Evolutionary conservation across 2,888 invertebrate genomes (phyloP).

Genomic region (Drosophila pseudotalamancana): DNA sequence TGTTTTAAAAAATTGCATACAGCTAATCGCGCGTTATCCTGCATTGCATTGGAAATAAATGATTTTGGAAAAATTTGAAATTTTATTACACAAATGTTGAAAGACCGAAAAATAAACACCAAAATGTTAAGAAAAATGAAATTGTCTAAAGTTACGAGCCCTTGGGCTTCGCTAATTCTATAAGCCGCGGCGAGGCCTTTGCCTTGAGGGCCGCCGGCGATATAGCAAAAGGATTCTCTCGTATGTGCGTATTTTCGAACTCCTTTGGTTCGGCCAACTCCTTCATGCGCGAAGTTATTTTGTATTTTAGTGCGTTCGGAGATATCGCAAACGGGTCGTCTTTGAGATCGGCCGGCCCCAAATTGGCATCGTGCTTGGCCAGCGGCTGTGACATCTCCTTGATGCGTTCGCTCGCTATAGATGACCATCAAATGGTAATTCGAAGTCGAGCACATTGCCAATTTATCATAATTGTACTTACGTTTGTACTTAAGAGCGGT

Average conservation of each 20-base stretch:
- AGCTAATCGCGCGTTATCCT: too few species aligned
- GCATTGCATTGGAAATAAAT: background rate
- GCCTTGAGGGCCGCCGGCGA: conserved; percentile 85
- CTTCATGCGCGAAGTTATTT: conserved; percentile 83
- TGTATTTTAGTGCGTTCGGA: conserved; percentile 85
- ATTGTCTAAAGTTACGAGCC: conserved; percentile 33
- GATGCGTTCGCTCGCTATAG: conserved; percentile 70
- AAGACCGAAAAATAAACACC: conserved; percentile 23
- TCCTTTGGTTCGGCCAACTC: conserved; percentile 85
- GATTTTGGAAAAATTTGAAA: background rate
- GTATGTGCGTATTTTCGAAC: conserved; percentile 83
- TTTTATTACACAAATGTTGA: conserved; percentile 16
- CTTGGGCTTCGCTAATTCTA: conserved; percentile 85
- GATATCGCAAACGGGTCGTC: conserved; percentile 85
- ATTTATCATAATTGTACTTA: conserved; percentile 23
- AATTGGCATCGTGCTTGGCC: conserved; percentile 68
- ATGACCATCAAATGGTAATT: background rate
- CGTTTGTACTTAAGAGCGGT: conserved; percentile 70
- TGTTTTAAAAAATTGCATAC: too few species aligned
- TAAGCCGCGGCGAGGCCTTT: conserved; percentile 84
- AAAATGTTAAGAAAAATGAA: background rate
- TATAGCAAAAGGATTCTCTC: conserved; percentile 84
- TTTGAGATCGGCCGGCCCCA: conserved; percentile 83
- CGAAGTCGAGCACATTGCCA: too few species aligned
- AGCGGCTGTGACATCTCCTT: conserved; percentile 69